These are phyloP conservation scores for Dioctria linearis DNA, from an alignment of 2,888 invertebrate species.

Conservation along the genomic window DNA sequence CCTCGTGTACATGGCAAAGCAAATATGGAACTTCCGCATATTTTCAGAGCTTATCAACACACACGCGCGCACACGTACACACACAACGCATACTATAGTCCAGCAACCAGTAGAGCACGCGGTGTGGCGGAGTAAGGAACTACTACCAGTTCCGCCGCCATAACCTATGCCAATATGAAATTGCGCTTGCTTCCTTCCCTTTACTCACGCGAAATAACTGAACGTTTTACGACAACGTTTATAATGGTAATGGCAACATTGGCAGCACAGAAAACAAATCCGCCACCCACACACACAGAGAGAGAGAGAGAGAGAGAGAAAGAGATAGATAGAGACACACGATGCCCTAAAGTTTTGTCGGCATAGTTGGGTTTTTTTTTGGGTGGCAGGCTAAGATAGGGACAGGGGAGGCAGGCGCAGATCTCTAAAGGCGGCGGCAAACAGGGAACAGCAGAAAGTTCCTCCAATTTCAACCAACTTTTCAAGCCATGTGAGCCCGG, in stretches of 20 bases:
- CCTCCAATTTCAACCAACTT: background rate
- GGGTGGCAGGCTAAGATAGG: too few species aligned
- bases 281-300: conserved; percentile 18
- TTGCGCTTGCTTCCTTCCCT: conserved; percentile 3
- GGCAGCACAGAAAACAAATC: conserved; percentile 36
- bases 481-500: background rate
- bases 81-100: background rate
- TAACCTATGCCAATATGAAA: conserved; percentile 38
- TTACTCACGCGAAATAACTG: conserved; percentile 1
- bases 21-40: conserved; percentile 39
- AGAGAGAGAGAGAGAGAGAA: background rate
- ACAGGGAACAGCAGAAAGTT: conserved; percentile 17
- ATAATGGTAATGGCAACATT: background rate
- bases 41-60: too few species aligned
- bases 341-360: conserved; percentile 15
- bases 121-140: background rate
- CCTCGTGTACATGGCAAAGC: conserved; percentile 37
- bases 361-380: background rate
- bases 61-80: too few species aligned
- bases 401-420: too few species aligned
- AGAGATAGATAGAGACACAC: background rate
- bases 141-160: background rate
- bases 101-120: background rate
- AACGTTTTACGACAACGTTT: background rate
- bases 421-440: background rate